phyloP scores from a whole-genome alignment of 2,888 invertebrate species.

The Volucella zonaria region DNA sequence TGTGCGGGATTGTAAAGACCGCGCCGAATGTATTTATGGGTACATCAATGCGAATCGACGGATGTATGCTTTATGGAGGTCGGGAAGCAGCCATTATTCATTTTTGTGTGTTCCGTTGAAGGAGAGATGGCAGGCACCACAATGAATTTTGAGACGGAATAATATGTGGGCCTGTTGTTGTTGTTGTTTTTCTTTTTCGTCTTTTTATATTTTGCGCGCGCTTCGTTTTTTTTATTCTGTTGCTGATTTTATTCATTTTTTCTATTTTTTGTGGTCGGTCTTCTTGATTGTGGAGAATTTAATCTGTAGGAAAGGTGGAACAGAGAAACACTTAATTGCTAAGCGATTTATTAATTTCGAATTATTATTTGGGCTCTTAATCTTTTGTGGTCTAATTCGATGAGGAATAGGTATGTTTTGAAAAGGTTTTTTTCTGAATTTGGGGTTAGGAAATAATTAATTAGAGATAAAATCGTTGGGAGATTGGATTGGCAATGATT shows the following conservation, averaged over 20 bases:
- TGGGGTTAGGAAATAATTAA: background rate
- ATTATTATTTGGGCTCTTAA: slow-evolving; percentile 24
- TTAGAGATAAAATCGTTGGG: background rate
- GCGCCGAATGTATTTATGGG: slow-evolving; percentile 78
- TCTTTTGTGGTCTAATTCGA: slow-evolving; percentile 6
- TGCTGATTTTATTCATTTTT: slow-evolving; percentile 41
- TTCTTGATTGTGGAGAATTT: slow-evolving; percentile 62
- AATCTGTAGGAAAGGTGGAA: slow-evolving; percentile 26
- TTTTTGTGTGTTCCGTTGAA: slow-evolving; percentile 76
- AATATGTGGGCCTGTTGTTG: slow-evolving; percentile 53
- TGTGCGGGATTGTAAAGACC: slow-evolving; percentile 54
- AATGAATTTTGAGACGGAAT: slow-evolving; percentile 67
- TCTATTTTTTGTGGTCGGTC: slow-evolving; percentile 55
- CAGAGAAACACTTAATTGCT: slow-evolving; percentile 50
- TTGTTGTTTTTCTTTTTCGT: slow-evolving; percentile 28
- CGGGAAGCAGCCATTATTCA: slow-evolving; percentile 82
- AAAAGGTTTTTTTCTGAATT: too few species aligned
- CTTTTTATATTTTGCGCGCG: slow-evolving; percentile 64
- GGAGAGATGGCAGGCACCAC: slow-evolving; percentile 61
- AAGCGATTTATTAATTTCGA: slow-evolving; percentile 50
- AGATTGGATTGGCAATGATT: too few species aligned
- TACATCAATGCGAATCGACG: slow-evolving; percentile 81
- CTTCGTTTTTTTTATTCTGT: slow-evolving; percentile 33
- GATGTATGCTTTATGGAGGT: slow-evolving; percentile 80
- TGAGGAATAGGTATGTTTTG: background rate